Evolutionary conservation across 2,113 vertebrate genomes (phyloP).

Genomic region (Daphoenositta chrysoptera): DNA sequence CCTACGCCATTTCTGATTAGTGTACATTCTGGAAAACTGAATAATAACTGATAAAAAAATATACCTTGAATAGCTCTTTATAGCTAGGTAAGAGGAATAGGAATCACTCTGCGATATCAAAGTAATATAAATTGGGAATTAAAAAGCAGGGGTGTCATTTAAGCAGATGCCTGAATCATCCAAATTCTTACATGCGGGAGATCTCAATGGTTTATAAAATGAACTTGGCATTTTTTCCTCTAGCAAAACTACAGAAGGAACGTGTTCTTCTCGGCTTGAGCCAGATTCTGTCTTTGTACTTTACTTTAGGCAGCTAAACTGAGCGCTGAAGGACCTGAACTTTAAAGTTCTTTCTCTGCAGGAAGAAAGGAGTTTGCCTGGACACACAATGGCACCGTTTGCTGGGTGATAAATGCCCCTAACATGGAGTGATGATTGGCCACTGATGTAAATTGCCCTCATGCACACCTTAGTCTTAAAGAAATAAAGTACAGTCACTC

Average conservation of each 20-base stretch:
- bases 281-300: background rate
- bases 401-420: conserved; percentile 26
- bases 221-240: background rate
- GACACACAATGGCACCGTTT: background rate
- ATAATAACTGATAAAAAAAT: conserved; percentile 44
- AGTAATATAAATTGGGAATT: conserved; percentile 45
- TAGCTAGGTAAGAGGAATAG: conserved; percentile 41
- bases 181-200: background rate
- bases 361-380: background rate
- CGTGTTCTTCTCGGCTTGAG: background rate
- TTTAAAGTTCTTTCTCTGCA: background rate
- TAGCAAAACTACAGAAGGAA: background rate
- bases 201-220: background rate
- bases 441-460: conserved; percentile 44
- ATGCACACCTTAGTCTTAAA: conserved; percentile 37
- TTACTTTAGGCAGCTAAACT: background rate
- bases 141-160: conserved; percentile 17
- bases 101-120: conserved; percentile 17
- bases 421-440: conserved; percentile 22
- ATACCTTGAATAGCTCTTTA: conserved; percentile 47
- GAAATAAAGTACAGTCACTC: conserved; percentile 49
- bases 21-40: conserved; percentile 63
- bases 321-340: background rate
- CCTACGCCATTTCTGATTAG: conserved; percentile 50
- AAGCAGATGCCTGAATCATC: background rate